Evolutionary conservation across 1,140 invertebrate species (phyloP).

Genomic region (Zeugodacus cucurbitae): DNA sequence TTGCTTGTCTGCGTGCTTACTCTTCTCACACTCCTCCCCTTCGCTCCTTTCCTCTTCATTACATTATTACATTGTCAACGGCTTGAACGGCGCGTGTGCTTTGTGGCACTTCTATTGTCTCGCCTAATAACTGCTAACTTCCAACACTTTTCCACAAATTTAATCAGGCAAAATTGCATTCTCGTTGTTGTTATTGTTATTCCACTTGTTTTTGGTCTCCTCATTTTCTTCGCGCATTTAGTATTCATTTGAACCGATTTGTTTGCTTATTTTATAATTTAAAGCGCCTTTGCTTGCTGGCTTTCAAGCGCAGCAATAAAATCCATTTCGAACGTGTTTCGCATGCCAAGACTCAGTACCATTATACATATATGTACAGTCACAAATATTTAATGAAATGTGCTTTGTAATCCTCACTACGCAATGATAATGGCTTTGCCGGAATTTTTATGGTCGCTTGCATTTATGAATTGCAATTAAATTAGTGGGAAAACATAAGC

Average conservation of each 20-base stretch:
- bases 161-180: neutral
- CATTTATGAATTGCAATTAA: neutral
- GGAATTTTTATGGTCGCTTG: neutral
- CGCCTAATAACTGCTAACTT: constrained; percentile 29
- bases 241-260: constrained; percentile 16
- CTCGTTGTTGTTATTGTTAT: neutral
- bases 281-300: neutral
- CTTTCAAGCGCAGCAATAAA: constrained; percentile 3
- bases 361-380: no score
- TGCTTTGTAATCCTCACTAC: neutral
- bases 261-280: neutral
- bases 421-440: neutral
- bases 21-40: neutral
- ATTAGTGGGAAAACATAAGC: neutral
- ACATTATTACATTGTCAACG: neutral
- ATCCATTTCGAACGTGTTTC: neutral
- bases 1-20: neutral
- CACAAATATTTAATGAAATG: neutral
- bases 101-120: neutral
- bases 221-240: neutral
- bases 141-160: constrained; percentile 3
- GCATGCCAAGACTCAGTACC: neutral
- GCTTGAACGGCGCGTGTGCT: neutral
- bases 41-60: neutral
- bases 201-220: neutral